These are phyloP conservation scores for Apostichopus leukothele DNA, from an alignment of 53 echinoderm and acorn worm genomes.

Conservation along the genomic window DNA sequence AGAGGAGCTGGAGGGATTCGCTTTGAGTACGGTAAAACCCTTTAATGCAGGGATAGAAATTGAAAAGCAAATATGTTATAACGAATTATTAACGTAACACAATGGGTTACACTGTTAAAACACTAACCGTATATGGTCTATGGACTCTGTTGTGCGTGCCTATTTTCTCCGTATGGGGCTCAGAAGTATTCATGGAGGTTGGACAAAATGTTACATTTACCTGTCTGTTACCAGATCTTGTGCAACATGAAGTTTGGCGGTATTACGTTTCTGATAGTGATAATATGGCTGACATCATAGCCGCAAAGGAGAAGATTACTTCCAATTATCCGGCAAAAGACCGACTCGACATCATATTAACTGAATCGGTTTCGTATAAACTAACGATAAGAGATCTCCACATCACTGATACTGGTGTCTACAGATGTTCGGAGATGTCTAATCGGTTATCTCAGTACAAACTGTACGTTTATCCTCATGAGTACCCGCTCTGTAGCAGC, in stretches of 20 bases:
- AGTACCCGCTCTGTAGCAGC: not conserved
- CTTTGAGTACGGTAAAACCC: too few species aligned
- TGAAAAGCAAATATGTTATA: too few species aligned
- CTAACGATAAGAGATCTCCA: not conserved
- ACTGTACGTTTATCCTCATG: not conserved
- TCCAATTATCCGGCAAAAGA: not conserved
- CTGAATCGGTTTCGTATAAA: not conserved
- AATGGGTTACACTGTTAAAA: too few species aligned
- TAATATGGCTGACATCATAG: not conserved
- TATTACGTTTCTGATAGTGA: conserved; percentile 1
- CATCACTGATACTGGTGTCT: not conserved
- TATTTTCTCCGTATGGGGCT: too few species aligned
- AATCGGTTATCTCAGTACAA: not conserved
- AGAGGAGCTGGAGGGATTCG: too few species aligned
- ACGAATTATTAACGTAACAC: too few species aligned
- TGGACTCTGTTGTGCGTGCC: too few species aligned
- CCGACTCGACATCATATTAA: not conserved
- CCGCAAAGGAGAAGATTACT: not conserved
- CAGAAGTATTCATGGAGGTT: too few species aligned
- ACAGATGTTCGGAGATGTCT: not conserved
- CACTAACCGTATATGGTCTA: too few species aligned
- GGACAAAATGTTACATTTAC: too few species aligned
- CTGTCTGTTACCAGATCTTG: too few species aligned
- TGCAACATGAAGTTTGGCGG: not conserved
- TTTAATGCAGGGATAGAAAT: too few species aligned